These are phyloP conservation scores for Palythoa grandis DNA, from an alignment of 92 coral and sea anemone species.

Conservation along the genomic window DNA sequence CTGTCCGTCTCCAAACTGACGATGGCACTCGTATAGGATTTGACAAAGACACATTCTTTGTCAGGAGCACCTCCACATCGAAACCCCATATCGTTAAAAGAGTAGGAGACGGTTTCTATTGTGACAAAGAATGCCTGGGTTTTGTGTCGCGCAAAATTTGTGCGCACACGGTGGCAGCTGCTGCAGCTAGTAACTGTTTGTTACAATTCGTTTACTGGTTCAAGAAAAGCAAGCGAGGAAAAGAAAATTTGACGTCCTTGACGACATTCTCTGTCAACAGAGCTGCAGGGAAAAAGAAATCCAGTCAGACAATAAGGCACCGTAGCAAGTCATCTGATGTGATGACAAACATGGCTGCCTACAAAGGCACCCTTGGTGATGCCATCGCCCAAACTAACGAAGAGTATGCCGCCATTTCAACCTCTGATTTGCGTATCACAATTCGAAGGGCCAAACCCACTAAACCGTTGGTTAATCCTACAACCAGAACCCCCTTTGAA, in stretches of 20 bases:
- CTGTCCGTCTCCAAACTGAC: background rate
- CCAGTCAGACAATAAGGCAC: slow-evolving; percentile 19
- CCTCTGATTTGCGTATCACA: slow-evolving; percentile 48
- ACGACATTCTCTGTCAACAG: slow-evolving; percentile 48
- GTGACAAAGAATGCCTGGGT: slow-evolving; percentile 55
- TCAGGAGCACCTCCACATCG: slow-evolving; percentile 37
- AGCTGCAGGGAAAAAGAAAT: slow-evolving; percentile 40
- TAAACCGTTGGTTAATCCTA: slow-evolving; percentile 61
- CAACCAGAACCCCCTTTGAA: slow-evolving; percentile 62
- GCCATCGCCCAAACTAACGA: background rate
- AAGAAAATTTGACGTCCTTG: background rate
- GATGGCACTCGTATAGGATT: slow-evolving; percentile 27
- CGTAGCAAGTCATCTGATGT: slow-evolving; percentile 52
- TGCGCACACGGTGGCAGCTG: slow-evolving; percentile 41
- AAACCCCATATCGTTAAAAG: slow-evolving; percentile 47
- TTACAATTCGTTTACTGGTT: slow-evolving; percentile 13
- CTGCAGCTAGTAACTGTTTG: background rate
- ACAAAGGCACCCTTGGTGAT: background rate
- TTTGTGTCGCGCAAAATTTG: slow-evolving; percentile 49
- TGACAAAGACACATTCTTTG: slow-evolving; percentile 36
- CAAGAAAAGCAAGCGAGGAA: slow-evolving; percentile 6
- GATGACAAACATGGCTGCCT: slow-evolving; percentile 3
- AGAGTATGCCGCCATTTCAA: slow-evolving; percentile 4
- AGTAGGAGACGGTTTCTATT: slow-evolving; percentile 23
- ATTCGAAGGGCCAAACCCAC: slow-evolving; percentile 43